Evolutionary conservation across 2,888 invertebrate species (phyloP), one percentile per base, ranked within the genome.

Genomic region (Carcina quercana): DNA sequence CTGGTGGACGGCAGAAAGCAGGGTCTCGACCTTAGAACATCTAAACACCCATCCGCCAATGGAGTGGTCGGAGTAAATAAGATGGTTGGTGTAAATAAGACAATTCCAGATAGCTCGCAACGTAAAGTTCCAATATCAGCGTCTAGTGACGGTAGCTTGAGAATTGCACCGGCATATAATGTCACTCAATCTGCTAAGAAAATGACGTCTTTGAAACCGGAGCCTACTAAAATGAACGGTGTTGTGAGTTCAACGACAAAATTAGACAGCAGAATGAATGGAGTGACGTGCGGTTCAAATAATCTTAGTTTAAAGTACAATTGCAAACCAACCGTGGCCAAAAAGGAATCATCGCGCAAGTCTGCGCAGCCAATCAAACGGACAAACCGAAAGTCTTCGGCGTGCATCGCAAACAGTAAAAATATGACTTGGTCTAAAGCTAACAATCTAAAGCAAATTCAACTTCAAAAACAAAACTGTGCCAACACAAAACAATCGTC

Each of bases 351-450:
- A 7, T 45, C 50, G 13, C 78, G 64, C 41, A 79, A 69, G 41
- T 49, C 53, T 15, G 26, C 49, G 25, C 61, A 61, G 30, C 35
- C 63, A 13, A 38, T 56, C 13, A 83, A 79, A 58, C 61, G 73
- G 50, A 76, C 73, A 2, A 82, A 83, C 45, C 61, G 82, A 11
- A 82, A 79, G 43, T 82, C 80, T 20, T 82, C 80, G 3, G 82
- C 78, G 12, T 80, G 82, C 41, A 80, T 80, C 30, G 82, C 82
- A 12, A 83, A 82, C 43, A 80, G 69, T 50, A 80, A 80, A 58
- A 82, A 82, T 36, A 53, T 83, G 15, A 75, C 80, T 3, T 83
- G 82, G 82, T 82, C 82, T 10, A 83, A 78, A 55, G 82, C 76
- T 22, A 82, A 79, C 40, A 82, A 83, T 44, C 57, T 82, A 2